phyloP scores from a whole-genome alignment of 2,113 vertebrate species.

The Oncorhynchus mykiss region DNA sequence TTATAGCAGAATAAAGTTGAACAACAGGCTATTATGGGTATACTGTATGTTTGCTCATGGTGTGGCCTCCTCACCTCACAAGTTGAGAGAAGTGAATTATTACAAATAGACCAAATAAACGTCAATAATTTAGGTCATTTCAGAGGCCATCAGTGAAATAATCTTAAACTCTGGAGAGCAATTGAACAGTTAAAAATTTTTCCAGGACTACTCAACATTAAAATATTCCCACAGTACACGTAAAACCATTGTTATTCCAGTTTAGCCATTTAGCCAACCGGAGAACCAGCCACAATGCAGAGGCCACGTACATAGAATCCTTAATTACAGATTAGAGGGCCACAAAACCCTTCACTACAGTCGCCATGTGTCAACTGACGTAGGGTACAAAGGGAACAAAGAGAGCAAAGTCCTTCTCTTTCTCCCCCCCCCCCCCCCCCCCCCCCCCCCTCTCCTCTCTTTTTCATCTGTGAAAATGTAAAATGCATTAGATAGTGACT shows the following conservation, averaged over 20 bases:
- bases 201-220: conserved; percentile 42
- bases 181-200: conserved; percentile 13
- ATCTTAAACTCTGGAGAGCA: not conserved
- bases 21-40: conserved; percentile 47
- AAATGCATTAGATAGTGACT: conserved; percentile 78
- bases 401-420: conserved; percentile 18
- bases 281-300: conserved; percentile 35
- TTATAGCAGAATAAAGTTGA: not conserved
- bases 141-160: not conserved
- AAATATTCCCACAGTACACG: conserved; percentile 13
- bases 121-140: not conserved
- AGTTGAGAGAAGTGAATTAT: conserved; percentile 39
- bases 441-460: conserved; percentile 30
- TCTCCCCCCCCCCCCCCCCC: conserved; percentile 15
- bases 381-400: conserved; percentile 58
- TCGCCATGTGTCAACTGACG: conserved; percentile 67
- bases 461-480: conserved; percentile 75
- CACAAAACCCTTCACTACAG: conserved; percentile 56
- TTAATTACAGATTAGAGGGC: conserved; percentile 69
- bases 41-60: conserved; percentile 17
- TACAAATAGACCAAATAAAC: conserved; percentile 1
- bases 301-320: conserved; percentile 57
- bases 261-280: conserved; percentile 35
- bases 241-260: conserved; percentile 31
- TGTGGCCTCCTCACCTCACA: conserved; percentile 51